Conservation (phyloP, 2,888 invertebrate species). For the Blastobasis adustella region DNA sequence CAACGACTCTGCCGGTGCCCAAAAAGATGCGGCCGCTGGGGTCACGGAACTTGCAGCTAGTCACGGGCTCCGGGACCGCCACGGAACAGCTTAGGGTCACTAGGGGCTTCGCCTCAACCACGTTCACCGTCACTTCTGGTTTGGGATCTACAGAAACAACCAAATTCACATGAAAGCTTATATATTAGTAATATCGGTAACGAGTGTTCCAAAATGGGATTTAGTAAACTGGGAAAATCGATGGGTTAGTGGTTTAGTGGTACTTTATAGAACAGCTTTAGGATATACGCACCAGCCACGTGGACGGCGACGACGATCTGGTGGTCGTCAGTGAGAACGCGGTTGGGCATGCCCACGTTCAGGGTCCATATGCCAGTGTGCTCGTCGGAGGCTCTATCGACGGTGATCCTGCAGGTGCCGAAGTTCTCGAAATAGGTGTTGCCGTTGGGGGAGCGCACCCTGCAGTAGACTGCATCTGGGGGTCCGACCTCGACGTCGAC, state of each 20-base stretch:
- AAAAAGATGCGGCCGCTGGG: conserved; percentile 24
- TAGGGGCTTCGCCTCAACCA: conserved; percentile 20
- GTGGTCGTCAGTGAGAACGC: conserved; percentile 29
- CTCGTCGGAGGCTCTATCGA: conserved; percentile 30
- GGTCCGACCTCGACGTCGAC: conserved; percentile 37
- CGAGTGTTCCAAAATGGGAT: too few relatives aligned
- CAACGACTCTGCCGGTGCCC: too few relatives aligned
- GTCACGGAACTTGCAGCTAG: conserved; percentile 49
- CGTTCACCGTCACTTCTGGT: conserved; percentile 30
- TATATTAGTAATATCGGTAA: too few relatives aligned
- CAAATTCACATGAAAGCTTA: too few relatives aligned
- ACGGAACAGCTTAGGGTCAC: conserved; percentile 43
- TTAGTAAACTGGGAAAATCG: too few relatives aligned
- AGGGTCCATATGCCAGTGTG: conserved; percentile 46
- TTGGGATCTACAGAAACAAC: conserved; percentile 25
- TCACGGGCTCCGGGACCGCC: conserved; percentile 21
- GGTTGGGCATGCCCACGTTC: conserved; percentile 30
- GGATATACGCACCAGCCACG: conserved; percentile 6
- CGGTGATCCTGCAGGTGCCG: conserved; percentile 38
- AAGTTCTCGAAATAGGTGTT: conserved; percentile 38
- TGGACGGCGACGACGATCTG: conserved; percentile 21
- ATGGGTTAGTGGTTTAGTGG: too few relatives aligned
- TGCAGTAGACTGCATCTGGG: conserved; percentile 45
- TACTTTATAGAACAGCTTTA: too few relatives aligned
- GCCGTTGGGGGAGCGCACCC: conserved; percentile 26